These are phyloP conservation scores for Chrysaora quinquecirrha DNA, from an alignment of 30 jellyfish, hydroid and myxozoan species.

Conservation along the genomic window DNA sequence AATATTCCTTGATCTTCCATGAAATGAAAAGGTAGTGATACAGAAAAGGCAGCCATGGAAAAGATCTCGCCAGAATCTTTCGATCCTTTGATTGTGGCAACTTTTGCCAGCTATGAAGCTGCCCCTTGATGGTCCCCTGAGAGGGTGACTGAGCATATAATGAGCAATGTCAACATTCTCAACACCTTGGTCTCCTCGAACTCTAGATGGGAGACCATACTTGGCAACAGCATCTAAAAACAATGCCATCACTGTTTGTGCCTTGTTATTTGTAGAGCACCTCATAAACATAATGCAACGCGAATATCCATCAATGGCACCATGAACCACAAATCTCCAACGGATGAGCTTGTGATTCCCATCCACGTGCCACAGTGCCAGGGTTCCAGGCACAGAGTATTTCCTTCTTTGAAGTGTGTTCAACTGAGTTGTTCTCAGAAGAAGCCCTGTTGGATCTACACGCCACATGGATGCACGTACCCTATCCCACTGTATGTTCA, in stretches of 20 bases:
- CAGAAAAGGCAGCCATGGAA: slow-evolving; percentile 23
- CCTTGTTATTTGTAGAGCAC: slow-evolving; percentile 23
- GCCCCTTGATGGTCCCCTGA: slow-evolving; percentile 55
- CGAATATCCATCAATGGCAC: slow-evolving; percentile 47
- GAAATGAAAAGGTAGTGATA: slow-evolving; percentile 17
- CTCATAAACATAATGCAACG: slow-evolving; percentile 14
- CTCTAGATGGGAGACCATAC: slow-evolving; percentile 39
- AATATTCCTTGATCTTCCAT: slow-evolving; percentile 24
- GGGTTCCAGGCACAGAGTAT: slow-evolving; percentile 49
- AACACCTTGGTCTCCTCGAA: slow-evolving; percentile 46
- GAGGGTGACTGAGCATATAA: slow-evolving; percentile 43
- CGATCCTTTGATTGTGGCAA: slow-evolving; percentile 55
- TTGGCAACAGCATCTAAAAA: slow-evolving; percentile 10
- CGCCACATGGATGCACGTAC: slow-evolving; percentile 55
- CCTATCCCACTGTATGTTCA: slow-evolving; percentile 37
- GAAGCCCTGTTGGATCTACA: slow-evolving; percentile 69
- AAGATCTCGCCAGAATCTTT: slow-evolving; percentile 39
- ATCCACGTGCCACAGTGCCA: slow-evolving; percentile 41
- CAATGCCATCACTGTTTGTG: slow-evolving; percentile 16
- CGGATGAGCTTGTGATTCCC: slow-evolving; percentile 51
- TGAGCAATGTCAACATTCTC: slow-evolving; percentile 52
- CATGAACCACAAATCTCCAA: slow-evolving; percentile 55
- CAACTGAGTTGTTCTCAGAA: slow-evolving; percentile 49
- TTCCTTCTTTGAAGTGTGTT: slow-evolving; percentile 23
- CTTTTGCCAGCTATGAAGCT: slow-evolving; percentile 60